Evolutionary conservation across 1,140 invertebrate genomes (phyloP).

Genomic region (Pissodes strobi): DNA sequence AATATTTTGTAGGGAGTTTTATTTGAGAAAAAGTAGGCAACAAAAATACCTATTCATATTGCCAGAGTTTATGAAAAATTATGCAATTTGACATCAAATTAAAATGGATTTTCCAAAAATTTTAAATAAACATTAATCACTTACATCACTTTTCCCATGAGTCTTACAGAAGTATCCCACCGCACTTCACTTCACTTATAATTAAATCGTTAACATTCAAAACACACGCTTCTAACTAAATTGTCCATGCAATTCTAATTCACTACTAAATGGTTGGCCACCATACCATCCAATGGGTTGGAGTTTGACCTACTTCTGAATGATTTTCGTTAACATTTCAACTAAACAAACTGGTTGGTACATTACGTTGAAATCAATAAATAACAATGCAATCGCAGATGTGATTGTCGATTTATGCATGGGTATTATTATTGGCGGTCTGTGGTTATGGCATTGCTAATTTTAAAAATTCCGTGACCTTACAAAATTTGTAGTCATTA

Average conservation of each 20-base stretch:
- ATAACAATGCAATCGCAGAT: constrained; percentile 13
- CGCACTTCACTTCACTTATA: neutral
- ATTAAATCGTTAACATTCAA: constrained; percentile 12
- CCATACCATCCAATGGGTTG: constrained; percentile 11
- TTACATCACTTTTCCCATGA: constrained; percentile 18
- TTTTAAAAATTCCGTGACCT: constrained; percentile 7
- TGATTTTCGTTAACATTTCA: constrained; percentile 28
- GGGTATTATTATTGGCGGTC: constrained; percentile 9
- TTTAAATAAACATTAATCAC: neutral
- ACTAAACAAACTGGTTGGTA: constrained; percentile 16
- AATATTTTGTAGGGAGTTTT: no score
- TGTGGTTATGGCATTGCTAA: neutral
- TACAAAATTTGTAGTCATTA: neutral
- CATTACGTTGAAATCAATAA: constrained; percentile 10
- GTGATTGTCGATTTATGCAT: constrained; percentile 7
- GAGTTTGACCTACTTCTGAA: constrained; percentile 31
- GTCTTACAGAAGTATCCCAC: no score
- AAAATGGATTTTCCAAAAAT: no score
- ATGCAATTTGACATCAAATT: no score
- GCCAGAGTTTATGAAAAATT: no score
- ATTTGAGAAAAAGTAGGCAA: no score
- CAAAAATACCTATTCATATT: no score
- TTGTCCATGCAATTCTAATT: constrained; percentile 14
- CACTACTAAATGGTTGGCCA: constrained; percentile 18
- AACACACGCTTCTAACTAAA: constrained; percentile 20